These are phyloP conservation scores for Andrena praecox DNA, from an alignment of 2,888 invertebrate species.

Conservation along the genomic window DNA sequence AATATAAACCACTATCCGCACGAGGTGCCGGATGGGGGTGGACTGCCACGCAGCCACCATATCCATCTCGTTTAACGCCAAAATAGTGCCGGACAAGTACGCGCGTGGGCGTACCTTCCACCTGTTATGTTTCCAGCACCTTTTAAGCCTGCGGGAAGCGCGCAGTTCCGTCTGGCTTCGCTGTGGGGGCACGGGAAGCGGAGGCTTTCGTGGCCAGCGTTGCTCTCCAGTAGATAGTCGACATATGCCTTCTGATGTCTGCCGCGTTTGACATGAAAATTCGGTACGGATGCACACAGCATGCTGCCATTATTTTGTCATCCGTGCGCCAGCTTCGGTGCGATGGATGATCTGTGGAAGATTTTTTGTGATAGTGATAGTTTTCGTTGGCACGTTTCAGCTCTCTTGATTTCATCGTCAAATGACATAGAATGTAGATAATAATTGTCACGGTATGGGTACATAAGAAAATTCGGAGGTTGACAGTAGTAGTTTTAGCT, in stretches of 20 bases:
- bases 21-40: slow-evolving; percentile 51
- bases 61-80: slow-evolving; percentile 49
- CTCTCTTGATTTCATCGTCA: not conserved
- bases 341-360: not conserved
- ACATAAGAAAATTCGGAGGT: too few species aligned
- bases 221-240: slow-evolving; percentile 77
- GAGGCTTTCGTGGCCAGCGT: slow-evolving; percentile 11
- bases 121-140: not conserved
- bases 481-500: too few species aligned
- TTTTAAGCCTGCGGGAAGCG: not conserved
- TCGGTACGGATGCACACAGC: slow-evolving; percentile 1
- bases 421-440: too few species aligned
- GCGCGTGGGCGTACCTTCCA: not conserved
- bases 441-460: too few species aligned
- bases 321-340: slow-evolving; percentile 46
- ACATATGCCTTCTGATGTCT: slow-evolving; percentile 66
- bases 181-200: not conserved
- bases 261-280: slow-evolving; percentile 59
- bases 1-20: slow-evolving; percentile 74
- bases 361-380: not conserved
- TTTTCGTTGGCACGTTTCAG: not conserved
- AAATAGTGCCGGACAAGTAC: slow-evolving; percentile 45
- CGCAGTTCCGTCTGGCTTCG: slow-evolving; percentile 8
- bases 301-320: slow-evolving; percentile 37
- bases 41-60: slow-evolving; percentile 48